These are phyloP conservation scores for Odontomyia ornata DNA, from an alignment of 2,888 invertebrate species.

Conservation along the genomic window DNA sequence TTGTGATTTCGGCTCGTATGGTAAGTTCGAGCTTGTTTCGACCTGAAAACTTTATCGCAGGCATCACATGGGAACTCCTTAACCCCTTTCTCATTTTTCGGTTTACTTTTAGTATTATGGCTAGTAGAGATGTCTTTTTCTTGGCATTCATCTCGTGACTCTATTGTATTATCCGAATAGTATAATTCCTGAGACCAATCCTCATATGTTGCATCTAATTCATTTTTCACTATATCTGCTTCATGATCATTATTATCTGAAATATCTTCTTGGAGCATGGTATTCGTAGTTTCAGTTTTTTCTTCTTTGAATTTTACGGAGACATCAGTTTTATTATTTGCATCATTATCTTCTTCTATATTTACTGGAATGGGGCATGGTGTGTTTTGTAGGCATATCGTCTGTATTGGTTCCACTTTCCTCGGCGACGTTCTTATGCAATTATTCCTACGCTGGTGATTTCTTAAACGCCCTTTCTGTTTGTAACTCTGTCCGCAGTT, in stretches of 20 bases:
- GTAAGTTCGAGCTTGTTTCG: background rate
- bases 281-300: background rate
- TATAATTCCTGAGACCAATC: too few species aligned
- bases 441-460: background rate
- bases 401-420: background rate
- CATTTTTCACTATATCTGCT: background rate
- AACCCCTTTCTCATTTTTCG: background rate
- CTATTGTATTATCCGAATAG: too few species aligned
- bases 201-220: background rate
- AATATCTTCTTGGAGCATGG: background rate
- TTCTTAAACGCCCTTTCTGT: background rate
- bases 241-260: background rate
- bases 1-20: constrained; percentile 31
- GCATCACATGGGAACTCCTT: background rate
- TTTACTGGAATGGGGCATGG: too few species aligned
- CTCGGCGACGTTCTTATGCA: too few species aligned
- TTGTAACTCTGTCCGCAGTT: background rate
- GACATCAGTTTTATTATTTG: background rate
- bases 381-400: background rate
- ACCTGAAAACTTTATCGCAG: constrained; percentile 4
- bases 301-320: background rate
- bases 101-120: background rate
- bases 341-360: background rate
- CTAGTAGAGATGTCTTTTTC: too few species aligned
- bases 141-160: background rate